phyloP scores from a whole-genome alignment of 2,113 vertebrate species.

The Ondatra zibethicus region DNA sequence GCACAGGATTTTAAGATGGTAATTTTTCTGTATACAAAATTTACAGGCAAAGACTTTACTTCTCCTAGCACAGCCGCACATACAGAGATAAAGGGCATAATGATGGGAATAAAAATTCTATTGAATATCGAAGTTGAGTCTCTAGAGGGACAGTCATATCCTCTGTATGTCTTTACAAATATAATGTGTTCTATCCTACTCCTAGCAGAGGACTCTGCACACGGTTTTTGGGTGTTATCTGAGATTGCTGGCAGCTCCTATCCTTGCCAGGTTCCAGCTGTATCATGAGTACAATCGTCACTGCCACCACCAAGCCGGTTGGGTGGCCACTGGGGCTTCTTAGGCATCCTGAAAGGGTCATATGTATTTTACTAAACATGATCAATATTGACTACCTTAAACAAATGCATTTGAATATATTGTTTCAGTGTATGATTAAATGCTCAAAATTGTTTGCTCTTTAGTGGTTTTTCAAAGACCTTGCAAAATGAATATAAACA shows the following conservation, averaged over 20 bases:
- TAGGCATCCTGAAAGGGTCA: background rate
- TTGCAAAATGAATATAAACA: background rate
- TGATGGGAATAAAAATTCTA: constrained; percentile 61
- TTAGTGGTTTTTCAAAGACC: constrained; percentile 27
- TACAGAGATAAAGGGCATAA: constrained; percentile 12
- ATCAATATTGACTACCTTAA: background rate
- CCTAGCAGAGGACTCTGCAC: background rate
- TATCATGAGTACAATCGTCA: background rate
- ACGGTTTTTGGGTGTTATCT: background rate
- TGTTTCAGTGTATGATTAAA: background rate
- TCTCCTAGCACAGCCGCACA: constrained; percentile 74
- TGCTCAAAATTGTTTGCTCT: background rate
- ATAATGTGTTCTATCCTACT: constrained; percentile 1
- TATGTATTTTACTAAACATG: background rate
- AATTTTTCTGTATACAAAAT: constrained; percentile 73
- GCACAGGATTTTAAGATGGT: constrained; percentile 61
- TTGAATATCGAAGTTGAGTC: constrained; percentile 64
- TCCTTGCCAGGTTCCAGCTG: background rate
- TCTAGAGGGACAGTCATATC: constrained; percentile 55
- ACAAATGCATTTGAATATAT: background rate
- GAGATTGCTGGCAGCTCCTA: background rate
- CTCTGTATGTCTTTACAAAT: constrained; percentile 64
- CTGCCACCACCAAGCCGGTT: background rate
- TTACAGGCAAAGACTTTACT: constrained; percentile 60
- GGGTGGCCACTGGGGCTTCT: background rate